A percentile compares a stretch with the other conserved stretches of the same genome.
These are phyloP conservation scores for Oreochromis aureus DNA, from an alignment of 2,113 vertebrate genomes.

Conservation along the genomic window DNA sequence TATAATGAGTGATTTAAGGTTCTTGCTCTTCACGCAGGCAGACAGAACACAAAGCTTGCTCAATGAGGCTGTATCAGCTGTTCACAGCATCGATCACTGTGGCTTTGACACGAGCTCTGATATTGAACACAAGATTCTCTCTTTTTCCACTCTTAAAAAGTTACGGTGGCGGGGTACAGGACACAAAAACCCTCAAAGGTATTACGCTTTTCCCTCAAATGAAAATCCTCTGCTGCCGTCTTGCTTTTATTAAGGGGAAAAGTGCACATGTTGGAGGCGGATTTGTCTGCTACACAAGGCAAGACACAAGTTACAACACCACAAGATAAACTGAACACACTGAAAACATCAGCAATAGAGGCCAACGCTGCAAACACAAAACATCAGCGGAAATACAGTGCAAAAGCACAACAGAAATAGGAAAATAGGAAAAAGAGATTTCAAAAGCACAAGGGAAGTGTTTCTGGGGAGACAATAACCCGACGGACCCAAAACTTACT, in stretches of 20 bases:
- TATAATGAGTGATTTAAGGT: not conserved
- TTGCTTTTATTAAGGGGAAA: not conserved
- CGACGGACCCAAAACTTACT: no score
- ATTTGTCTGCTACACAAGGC: not conserved
- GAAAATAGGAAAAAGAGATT: fast-evolving
- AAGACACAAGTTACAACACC: not conserved
- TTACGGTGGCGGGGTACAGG: not conserved
- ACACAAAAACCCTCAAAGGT: fast-evolving
- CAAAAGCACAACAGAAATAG: fast-evolving
- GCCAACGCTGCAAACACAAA: fast-evolving
- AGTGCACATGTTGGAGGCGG: fast-evolving
- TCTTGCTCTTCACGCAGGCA: not conserved
- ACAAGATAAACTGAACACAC: not conserved
- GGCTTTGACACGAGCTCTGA: not conserved
- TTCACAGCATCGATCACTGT: not conserved
- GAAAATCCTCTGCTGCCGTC: not conserved
- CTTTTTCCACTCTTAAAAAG: not conserved
- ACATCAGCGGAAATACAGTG: fast-evolving
- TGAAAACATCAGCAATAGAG: not conserved
- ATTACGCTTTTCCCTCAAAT: not conserved
- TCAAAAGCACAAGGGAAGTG: fast-evolving
- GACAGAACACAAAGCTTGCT: not conserved
- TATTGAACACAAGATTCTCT: not conserved
- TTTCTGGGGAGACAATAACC: not conserved
- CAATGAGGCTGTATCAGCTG: not conserved